Evolutionary conservation across 1,140 invertebrate genomes (phyloP).

Genomic region (Protaetia brevitarsis): DNA sequence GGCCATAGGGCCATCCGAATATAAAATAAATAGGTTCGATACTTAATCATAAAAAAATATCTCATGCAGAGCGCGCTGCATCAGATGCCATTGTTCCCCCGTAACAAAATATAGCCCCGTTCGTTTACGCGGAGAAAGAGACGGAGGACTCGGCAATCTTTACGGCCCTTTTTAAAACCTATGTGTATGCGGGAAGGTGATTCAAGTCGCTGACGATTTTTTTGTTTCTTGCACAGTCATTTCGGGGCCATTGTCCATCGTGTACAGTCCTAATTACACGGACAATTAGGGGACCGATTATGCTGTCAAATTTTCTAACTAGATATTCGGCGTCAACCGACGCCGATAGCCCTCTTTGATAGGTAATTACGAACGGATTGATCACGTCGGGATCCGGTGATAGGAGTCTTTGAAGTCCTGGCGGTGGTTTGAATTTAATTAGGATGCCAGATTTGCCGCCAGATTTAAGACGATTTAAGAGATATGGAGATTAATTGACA

Average conservation of each 20-base stretch:
- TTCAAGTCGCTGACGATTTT: too few species aligned
- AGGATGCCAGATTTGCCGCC: conserved; percentile 7
- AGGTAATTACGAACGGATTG: conserved; percentile 13
- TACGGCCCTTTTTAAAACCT: too few species aligned
- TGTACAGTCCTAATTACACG: conserved; percentile 11
- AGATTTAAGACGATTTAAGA: background rate
- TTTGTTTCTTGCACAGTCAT: conserved; percentile 16
- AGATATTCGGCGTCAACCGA: background rate
- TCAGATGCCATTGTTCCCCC: too few species aligned
- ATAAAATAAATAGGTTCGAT: too few species aligned
- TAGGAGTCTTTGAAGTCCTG: background rate
- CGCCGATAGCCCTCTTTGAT: conserved; percentile 4
- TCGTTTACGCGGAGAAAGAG: too few species aligned
- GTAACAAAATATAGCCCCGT: too few species aligned
- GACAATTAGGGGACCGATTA: conserved; percentile 7
- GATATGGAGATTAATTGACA: conserved; percentile 2
- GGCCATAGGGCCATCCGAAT: too few species aligned
- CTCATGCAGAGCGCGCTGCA: too few species aligned
- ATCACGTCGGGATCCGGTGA: background rate
- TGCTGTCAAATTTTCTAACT: conserved; percentile 13
- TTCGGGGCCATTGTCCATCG: conserved; percentile 10
- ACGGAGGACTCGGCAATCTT: too few species aligned
- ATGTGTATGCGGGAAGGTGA: too few species aligned
- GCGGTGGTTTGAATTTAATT: conserved; percentile 4
- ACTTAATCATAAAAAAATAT: too few species aligned